Conservation (phyloP, 1,140 invertebrate genomes). For the Glomeris maerens region DNA sequence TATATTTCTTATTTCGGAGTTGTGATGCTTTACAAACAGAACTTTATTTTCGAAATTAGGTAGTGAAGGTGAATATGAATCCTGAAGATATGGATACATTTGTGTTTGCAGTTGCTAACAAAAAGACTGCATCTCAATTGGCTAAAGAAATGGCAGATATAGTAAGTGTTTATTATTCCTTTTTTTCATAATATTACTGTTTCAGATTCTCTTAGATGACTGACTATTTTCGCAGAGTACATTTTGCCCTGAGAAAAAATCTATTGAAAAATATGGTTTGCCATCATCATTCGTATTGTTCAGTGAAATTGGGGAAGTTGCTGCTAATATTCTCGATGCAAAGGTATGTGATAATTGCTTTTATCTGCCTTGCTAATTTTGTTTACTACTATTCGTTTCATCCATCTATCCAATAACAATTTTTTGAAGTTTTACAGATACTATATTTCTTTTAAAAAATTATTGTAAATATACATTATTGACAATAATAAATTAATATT, state of each 20-base stretch:
- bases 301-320: slow-evolving; percentile 79
- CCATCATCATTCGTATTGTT: slow-evolving; percentile 64
- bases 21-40: too few relatives aligned
- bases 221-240: slow-evolving; percentile 51
- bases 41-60: slow-evolving; percentile 19
- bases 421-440: too few relatives aligned
- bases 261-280: slow-evolving; percentile 67
- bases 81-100: slow-evolving; percentile 75
- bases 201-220: too few relatives aligned
- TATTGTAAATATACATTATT: too few relatives aligned
- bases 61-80: slow-evolving; percentile 63
- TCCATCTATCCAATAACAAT: too few relatives aligned
- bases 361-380: too few relatives aligned
- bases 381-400: too few relatives aligned
- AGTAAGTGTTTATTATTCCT: slow-evolving; percentile 36
- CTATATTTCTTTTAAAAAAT: too few relatives aligned
- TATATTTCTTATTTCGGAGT: too few relatives aligned
- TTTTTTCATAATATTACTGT: slow-evolving; percentile 2
- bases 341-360: too few relatives aligned
- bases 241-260: slow-evolving; percentile 82
- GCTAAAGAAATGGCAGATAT: slow-evolving; percentile 89
- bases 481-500: too few relatives aligned
- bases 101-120: slow-evolving; percentile 80
- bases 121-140: slow-evolving; percentile 67
- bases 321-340: slow-evolving; percentile 63